Percentiles rank a stretch among this genome's conserved stretches.
Evolutionary conservation across 2,797 vertebrate genomes (phyloP).

Genomic region (Clarias pachynema): DNA sequence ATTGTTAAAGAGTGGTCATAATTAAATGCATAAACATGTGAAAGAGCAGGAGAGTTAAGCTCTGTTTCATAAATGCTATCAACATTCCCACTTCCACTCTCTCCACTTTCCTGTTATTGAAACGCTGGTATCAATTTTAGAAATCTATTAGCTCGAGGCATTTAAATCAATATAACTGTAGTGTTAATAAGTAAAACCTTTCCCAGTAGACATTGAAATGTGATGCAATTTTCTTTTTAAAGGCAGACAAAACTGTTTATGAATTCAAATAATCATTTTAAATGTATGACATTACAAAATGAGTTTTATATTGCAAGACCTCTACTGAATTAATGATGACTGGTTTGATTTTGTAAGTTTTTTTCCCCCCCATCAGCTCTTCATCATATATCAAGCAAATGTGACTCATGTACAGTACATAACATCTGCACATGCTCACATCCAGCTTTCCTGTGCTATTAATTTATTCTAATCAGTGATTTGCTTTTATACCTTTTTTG

Average conservation of each 20-base stretch:
- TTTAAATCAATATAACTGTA: not conserved
- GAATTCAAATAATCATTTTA: slow-evolving; percentile 4
- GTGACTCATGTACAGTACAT: not conserved
- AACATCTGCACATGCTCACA: not conserved
- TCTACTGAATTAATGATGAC: not conserved
- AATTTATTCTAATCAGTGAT: not conserved
- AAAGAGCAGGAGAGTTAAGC: not conserved
- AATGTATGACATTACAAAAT: not conserved
- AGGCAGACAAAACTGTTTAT: slow-evolving; percentile 4
- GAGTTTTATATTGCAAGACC: not conserved
- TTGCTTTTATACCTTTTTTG: not conserved
- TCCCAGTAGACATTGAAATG: not conserved
- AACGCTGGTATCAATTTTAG: not conserved
- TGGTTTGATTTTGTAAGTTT: not conserved
- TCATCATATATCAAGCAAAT: not conserved
- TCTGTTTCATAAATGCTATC: not conserved
- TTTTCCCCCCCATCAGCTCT: not conserved
- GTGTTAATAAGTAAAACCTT: not conserved
- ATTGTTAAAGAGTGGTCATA: not conserved
- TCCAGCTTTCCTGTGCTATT: not conserved
- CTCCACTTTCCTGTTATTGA: not conserved
- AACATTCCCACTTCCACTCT: not conserved
- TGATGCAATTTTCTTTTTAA: not conserved
- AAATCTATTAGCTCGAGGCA: not conserved
- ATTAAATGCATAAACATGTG: not conserved